These are phyloP conservation scores for Accipiter cooperii DNA, from an alignment of 2,113 vertebrate species.

Conservation along the genomic window DNA sequence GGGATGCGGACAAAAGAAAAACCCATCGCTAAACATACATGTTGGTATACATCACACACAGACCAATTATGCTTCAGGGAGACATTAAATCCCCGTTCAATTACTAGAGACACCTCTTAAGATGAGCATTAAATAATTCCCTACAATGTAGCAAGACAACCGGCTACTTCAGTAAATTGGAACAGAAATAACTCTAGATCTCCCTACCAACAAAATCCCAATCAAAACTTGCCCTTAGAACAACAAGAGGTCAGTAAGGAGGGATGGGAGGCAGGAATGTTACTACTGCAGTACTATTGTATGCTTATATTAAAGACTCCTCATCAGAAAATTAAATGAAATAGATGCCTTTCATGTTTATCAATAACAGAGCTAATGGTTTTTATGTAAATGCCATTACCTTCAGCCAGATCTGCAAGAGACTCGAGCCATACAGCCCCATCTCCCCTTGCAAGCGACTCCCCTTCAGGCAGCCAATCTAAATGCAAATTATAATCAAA, in stretches of 20 bases:
- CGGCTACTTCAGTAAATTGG: background rate
- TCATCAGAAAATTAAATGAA: constrained; percentile 38
- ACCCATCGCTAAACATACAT: background rate
- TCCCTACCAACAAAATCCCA: background rate
- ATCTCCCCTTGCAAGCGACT: background rate
- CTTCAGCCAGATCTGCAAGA: background rate
- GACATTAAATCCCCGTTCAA: constrained; percentile 23
- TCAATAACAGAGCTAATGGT: constrained; percentile 48
- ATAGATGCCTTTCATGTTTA: constrained; percentile 43
- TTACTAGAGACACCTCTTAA: constrained; percentile 34
- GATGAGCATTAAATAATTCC: constrained; percentile 49
- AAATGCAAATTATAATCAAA: constrained; percentile 66
- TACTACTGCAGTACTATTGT: background rate
- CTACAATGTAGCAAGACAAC: background rate
- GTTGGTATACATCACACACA: background rate
- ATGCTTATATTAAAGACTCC: background rate
- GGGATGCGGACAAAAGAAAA: background rate
- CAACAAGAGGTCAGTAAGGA: background rate
- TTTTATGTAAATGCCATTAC: constrained; percentile 57
- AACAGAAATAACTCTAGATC: background rate
- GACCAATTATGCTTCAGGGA: constrained; percentile 18
- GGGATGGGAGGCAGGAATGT: background rate
- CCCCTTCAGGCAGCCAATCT: constrained; percentile 61
- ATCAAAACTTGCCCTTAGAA: background rate
- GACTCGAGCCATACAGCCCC: background rate